Conservation (phyloP, 1,140 invertebrate species). For the Drepana arcuata region DNA sequence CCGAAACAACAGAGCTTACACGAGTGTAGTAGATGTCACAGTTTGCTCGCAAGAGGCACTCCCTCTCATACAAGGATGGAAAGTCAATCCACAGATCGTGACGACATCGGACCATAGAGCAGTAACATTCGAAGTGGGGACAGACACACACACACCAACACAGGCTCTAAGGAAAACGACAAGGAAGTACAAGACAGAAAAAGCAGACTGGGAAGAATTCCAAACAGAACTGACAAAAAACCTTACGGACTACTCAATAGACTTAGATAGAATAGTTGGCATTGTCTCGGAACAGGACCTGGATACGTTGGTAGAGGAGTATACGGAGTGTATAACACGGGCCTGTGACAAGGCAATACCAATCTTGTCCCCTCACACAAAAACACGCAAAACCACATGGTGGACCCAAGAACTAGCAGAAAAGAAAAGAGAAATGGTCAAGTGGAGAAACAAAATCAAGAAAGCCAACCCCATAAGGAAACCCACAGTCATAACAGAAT, state of each 20-base stretch:
- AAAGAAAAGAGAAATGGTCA: neutral
- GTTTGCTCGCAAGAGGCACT: neutral
- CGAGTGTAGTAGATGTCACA: neutral
- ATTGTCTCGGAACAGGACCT: neutral
- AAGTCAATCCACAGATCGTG: neutral
- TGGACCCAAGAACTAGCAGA: neutral
- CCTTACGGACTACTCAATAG: neutral
- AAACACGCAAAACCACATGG: neutral
- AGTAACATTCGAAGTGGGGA: neutral
- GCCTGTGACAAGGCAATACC: neutral
- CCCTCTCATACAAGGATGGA: neutral
- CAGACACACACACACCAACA: neutral
- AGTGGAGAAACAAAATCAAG: neutral
- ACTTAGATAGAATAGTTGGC: neutral
- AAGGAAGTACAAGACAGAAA: neutral
- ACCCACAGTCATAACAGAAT: neutral
- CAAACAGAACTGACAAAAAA: neutral
- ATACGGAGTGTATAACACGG: neutral
- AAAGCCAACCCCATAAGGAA: neutral
- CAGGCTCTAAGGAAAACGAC: neutral
- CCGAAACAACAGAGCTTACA: neutral
- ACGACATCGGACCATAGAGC: neutral
- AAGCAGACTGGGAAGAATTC: neutral
- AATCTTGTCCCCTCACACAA: neutral
- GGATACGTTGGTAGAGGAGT: neutral